Base-by-base conservation (phyloP, 2,888 invertebrate species). In the Steromphala cineraria region DNA sequence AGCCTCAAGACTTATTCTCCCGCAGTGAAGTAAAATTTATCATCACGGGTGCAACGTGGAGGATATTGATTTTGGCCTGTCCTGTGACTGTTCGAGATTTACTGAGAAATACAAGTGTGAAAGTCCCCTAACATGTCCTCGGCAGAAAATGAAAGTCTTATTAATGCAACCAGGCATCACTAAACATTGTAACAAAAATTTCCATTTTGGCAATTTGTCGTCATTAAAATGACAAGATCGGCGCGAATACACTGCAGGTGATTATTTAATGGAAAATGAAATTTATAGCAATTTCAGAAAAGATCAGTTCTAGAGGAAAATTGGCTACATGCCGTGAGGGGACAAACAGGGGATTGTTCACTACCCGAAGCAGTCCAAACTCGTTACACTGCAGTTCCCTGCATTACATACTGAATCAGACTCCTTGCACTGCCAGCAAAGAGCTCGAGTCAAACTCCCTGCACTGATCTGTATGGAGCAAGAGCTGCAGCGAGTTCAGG, bases 1-100 rank as follows among this genome's bases (percentile, higher is more conserved):
- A 71, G 71, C 71, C 71, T 19, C 36, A 31, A 71, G 71, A 71
- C 71, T 71, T 71, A 71, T 71, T 71, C 71, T 36, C 40, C 71
- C 3, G 36, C 71, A 40, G 71, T 36, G 71, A 31, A 19, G 71
- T 71, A 40, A 71, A 62, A 71, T 71, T 71, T 71, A 71, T 71
- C 71, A 71, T 71, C 71, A 40, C 17, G 19, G 71, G 36, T 17
- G 55, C 17, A 55, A 67, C 67, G 24, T 31, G n/a, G 31, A 31
- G 71, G 19, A 71, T 71, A 71, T 71, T 71, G 71, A 71, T 71
- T 71, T 62, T 71, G 17, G 19, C 40, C 19, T 36, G 19, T 71
- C 71, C 36, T 71, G 40, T 71, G 36, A 36, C 71, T 36, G 36
- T 19, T 15, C 40, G n/a, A 71, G 71, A 71, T 28, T 71, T 71